Conservation (phyloP, 2,113 vertebrate species). For the Irena cyanogastra region DNA sequence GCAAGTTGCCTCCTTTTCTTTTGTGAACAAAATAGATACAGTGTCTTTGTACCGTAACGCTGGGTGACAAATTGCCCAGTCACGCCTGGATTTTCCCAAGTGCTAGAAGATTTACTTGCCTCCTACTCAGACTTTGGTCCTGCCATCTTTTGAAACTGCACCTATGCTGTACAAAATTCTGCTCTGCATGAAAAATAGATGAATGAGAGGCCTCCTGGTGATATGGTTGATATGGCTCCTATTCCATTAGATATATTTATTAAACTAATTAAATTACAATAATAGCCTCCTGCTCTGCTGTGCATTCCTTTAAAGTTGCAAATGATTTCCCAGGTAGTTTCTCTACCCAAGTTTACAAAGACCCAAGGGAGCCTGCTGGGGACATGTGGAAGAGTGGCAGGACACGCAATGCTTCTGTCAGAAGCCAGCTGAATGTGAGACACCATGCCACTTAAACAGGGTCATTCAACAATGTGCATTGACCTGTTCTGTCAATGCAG, state of each 20-base stretch:
- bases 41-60: neutral
- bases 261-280: neutral
- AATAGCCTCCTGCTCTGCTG: neutral
- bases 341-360: neutral
- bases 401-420: neutral
- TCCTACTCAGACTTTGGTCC: neutral
- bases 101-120: neutral
- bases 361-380: neutral
- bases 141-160: neutral
- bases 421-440: neutral
- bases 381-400: neutral
- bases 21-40: neutral
- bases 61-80: neutral
- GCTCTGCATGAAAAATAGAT: neutral
- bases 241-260: neutral
- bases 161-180: neutral
- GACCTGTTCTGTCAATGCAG: neutral
- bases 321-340: neutral
- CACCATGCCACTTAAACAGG: accelerated
- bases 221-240: neutral
- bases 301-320: neutral
- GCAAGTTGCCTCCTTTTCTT: neutral
- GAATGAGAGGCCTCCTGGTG: neutral
- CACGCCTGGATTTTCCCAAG: neutral
- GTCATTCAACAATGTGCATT: neutral